These are phyloP conservation scores for Chesias legatella DNA, from an alignment of 2,888 invertebrate species.

Conservation along the genomic window DNA sequence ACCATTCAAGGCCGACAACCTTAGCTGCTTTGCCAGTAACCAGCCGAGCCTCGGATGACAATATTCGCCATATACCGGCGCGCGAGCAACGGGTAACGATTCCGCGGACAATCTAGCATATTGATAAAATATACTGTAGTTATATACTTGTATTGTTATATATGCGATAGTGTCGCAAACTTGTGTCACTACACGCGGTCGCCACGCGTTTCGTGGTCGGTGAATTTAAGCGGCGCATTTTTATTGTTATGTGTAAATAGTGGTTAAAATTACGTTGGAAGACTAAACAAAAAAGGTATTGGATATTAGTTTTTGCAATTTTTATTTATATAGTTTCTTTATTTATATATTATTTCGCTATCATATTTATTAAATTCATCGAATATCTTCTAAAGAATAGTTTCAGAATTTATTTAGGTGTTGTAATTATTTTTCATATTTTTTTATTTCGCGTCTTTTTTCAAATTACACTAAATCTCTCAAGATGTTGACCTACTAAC, in stretches of 20 bases:
- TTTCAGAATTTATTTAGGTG: too few relatives aligned
- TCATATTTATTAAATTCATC: too few relatives aligned
- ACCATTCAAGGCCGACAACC: conserved; percentile 58
- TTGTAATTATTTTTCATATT: too few relatives aligned
- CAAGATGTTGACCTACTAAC: too few relatives aligned
- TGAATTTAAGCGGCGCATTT: conserved; percentile 4
- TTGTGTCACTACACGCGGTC: conserved; percentile 24
- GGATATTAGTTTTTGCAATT: too few relatives aligned
- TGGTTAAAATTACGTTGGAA: not conserved
- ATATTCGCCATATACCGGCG: conserved; percentile 65
- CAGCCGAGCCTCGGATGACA: conserved; percentile 41
- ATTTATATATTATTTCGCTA: too few relatives aligned
- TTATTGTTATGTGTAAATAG: conserved; percentile 5
- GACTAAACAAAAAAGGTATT: conserved; percentile 2
- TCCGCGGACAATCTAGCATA: conserved; percentile 9
- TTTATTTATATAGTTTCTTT: too few relatives aligned
- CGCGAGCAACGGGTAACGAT: conserved; percentile 26
- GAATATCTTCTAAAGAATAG: too few relatives aligned
- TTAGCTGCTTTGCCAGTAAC: conserved; percentile 25
- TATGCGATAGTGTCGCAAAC: conserved; percentile 22
- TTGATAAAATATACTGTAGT: conserved; percentile 3
- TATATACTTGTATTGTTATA: conserved; percentile 2
- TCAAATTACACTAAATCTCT: too few relatives aligned
- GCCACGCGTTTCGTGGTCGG: conserved; percentile 1
- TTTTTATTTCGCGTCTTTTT: too few relatives aligned